These are phyloP conservation scores for Pogonognathellus flavescens DNA, from an alignment of 1,140 invertebrate genomes.

Conservation along the genomic window DNA sequence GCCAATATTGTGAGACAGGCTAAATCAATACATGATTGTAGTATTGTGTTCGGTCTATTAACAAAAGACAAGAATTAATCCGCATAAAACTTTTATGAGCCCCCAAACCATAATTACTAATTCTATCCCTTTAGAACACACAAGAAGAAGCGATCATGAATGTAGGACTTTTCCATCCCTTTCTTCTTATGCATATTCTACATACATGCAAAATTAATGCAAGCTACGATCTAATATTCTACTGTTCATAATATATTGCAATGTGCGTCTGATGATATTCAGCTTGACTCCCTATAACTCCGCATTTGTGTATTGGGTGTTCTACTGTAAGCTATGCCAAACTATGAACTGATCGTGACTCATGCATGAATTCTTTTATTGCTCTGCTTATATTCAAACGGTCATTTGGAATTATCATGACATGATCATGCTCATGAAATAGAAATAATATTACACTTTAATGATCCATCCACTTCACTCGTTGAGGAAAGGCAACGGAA, in stretches of 20 bases:
- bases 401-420: slow-evolving; percentile 50
- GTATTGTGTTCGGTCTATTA: background rate
- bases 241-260: too few relatives aligned
- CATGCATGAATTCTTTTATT: slow-evolving; percentile 50
- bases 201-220: background rate
- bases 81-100: slow-evolving; percentile 31
- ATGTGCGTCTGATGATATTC: too few relatives aligned
- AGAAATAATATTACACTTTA: slow-evolving; percentile 49
- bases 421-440: slow-evolving; percentile 47
- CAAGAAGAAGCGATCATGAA: slow-evolving; percentile 26
- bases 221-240: too few relatives aligned
- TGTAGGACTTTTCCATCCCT: background rate
- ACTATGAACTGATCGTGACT: slow-evolving; percentile 40
- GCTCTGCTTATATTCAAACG: slow-evolving; percentile 46
- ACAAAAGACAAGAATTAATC: slow-evolving; percentile 37
- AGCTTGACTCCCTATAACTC: too few relatives aligned
- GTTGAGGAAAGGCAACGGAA: background rate
- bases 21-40: slow-evolving; percentile 6
- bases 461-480: slow-evolving; percentile 48
- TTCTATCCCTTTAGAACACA: slow-evolving; percentile 33
- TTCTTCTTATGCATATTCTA: background rate
- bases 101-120: slow-evolving; percentile 12
- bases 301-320: background rate
- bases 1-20: background rate
- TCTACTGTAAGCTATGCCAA: background rate